Conservation (phyloP, 2,888 invertebrate genomes). For the Xestia xanthographa region DNA sequence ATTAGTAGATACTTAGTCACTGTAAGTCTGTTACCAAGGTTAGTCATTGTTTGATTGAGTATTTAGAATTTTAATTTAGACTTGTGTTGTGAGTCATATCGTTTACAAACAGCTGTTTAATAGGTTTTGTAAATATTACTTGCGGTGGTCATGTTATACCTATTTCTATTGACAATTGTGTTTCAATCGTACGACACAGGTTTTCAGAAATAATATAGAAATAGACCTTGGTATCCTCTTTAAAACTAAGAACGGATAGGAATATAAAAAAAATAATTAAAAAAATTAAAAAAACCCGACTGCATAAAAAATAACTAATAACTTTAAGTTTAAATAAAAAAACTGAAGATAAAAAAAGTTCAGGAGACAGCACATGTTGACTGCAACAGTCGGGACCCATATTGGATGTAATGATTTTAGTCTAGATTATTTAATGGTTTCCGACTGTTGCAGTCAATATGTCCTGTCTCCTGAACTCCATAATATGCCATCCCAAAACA, state of each 20-base stretch:
- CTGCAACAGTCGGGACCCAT: too few species aligned
- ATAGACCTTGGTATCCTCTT: background rate
- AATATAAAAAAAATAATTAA: too few species aligned
- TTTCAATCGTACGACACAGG: background rate
- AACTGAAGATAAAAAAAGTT: too few species aligned
- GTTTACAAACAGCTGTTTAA: constrained; percentile 32
- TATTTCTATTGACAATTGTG: background rate
- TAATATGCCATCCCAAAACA: too few species aligned
- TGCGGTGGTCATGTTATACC: background rate
- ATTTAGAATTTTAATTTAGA: constrained; percentile 54
- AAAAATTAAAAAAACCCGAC: too few species aligned
- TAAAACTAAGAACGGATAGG: background rate
- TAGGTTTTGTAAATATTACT: constrained; percentile 10
- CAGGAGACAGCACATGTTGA: too few species aligned
- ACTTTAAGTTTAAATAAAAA: too few species aligned
- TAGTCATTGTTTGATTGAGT: constrained; percentile 55
- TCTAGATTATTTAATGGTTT: too few species aligned
- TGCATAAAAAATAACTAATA: too few species aligned
- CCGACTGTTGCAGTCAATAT: too few species aligned
- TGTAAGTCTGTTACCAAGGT: constrained; percentile 44
- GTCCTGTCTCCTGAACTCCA: too few species aligned
- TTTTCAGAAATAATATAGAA: background rate
- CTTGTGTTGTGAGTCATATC: constrained; percentile 50
- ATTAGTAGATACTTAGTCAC: constrained; percentile 49
- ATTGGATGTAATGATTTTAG: too few species aligned